phyloP scores from a whole-genome alignment of 2,797 vertebrate species.

The Intellagama lesueurii region DNA sequence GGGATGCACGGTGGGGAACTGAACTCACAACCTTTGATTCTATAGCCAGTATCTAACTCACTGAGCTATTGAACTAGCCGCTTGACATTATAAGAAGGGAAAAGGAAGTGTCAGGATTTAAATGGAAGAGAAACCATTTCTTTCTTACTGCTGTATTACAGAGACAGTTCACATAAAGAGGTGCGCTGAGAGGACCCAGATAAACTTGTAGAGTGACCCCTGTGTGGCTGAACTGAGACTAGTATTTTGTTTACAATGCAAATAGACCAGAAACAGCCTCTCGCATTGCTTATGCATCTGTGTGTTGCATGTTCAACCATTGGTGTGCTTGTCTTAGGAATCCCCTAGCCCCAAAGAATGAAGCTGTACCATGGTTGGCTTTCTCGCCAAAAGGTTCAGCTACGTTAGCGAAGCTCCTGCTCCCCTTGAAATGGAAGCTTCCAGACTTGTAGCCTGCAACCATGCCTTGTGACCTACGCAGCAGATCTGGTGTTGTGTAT shows the following conservation, averaged over 20 bases:
- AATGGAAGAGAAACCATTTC: neutral
- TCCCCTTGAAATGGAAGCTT: neutral
- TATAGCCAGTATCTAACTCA: too few species aligned
- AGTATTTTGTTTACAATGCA: slow-evolving; percentile 16
- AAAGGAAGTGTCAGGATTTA: neutral
- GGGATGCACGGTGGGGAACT: too few species aligned
- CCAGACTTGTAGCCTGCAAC: neutral
- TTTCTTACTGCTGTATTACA: neutral
- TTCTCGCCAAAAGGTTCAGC: neutral
- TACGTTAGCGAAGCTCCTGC: neutral
- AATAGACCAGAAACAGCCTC: neutral
- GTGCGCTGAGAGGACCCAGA: neutral
- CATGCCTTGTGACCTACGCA: neutral
- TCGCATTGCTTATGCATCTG: neutral
- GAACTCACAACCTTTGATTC: too few species aligned
- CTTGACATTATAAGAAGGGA: neutral
- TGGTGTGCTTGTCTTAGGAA: neutral
- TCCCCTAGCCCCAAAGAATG: neutral
- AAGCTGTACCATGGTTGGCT: neutral
- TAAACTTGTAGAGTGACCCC: neutral
- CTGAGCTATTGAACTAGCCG: too few species aligned
- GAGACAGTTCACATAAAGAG: neutral
- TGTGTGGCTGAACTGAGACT: neutral
- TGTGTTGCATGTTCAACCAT: neutral
- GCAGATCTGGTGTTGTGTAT: neutral